Evolutionary conservation across 1,140 invertebrate species (phyloP).

Genomic region (Conus ventricosus): DNA sequence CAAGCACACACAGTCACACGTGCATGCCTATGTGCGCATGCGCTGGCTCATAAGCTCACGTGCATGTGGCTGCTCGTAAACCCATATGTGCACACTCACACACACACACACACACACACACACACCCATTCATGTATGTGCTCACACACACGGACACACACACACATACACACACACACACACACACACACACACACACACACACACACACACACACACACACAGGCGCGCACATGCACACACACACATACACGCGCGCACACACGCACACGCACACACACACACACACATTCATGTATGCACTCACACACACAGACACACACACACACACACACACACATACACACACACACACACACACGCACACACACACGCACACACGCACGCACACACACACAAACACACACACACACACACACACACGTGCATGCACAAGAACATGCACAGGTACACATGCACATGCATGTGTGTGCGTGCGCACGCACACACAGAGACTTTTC

Average conservation of each 20-base stretch:
- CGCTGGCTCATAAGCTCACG: no score
- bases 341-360: background rate
- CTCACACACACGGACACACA: no score
- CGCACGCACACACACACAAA: background rate
- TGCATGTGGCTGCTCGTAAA: no score
- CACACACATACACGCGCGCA: background rate
- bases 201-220: background rate
- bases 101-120: no score
- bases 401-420: background rate
- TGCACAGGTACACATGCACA: background rate
- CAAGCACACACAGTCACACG: no score
- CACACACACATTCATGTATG: constrained; percentile 12
- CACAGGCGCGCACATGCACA: no score
- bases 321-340: background rate
- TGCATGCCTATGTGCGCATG: no score
- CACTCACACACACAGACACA: no score
- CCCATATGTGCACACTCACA: no score
- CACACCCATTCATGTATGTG: no score
- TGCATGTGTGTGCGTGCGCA: constrained; percentile 15
- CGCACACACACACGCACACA: background rate
- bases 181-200: background rate
- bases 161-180: no score
- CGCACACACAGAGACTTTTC: background rate
- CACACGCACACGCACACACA: background rate
- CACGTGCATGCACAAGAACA: background rate